phyloP scores from a whole-genome alignment of 2,113 vertebrate species.

The Hippocampus comes region DNA sequence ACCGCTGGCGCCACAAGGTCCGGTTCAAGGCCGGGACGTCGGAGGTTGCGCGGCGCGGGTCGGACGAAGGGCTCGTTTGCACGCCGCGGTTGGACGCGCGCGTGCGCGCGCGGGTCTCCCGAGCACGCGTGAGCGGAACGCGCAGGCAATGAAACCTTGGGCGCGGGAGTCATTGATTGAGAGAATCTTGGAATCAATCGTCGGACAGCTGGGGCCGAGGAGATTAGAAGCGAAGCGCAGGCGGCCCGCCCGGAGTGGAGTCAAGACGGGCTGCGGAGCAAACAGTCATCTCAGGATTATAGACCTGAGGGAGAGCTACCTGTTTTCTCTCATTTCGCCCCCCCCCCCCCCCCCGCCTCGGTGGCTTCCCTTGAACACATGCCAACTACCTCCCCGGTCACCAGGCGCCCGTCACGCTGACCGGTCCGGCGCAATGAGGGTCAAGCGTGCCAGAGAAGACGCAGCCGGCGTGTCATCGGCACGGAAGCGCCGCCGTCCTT shows the following conservation, averaged over 20 bases:
- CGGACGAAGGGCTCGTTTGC: background rate
- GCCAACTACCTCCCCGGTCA: no score
- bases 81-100: background rate
- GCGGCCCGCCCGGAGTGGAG: conserved; percentile 64
- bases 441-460: conserved; percentile 33
- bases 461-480: conserved; percentile 15
- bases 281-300: conserved; percentile 80
- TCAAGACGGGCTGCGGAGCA: conserved; percentile 68
- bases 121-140: conserved; percentile 58
- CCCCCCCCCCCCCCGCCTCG: conserved; percentile 47
- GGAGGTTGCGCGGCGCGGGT: conserved; percentile 31
- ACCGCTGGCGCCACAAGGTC: conserved; percentile 14
- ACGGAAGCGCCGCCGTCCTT: conserved; percentile 20
- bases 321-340: conserved; percentile 74
- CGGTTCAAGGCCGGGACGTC: conserved; percentile 23
- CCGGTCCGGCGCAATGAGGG: conserved; percentile 26
- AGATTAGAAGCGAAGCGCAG: conserved; percentile 77
- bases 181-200: conserved; percentile 81
- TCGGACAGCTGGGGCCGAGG: conserved; percentile 74
- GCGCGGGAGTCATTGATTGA: conserved; percentile 79
- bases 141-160: conserved; percentile 71
- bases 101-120: background rate
- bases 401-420: conserved; percentile 10
- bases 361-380: conserved; percentile 5
- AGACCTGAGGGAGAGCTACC: conserved; percentile 76